phyloP scores from a whole-genome alignment of 1,140 invertebrate species.

The Proctacanthus coquilletti region DNA sequence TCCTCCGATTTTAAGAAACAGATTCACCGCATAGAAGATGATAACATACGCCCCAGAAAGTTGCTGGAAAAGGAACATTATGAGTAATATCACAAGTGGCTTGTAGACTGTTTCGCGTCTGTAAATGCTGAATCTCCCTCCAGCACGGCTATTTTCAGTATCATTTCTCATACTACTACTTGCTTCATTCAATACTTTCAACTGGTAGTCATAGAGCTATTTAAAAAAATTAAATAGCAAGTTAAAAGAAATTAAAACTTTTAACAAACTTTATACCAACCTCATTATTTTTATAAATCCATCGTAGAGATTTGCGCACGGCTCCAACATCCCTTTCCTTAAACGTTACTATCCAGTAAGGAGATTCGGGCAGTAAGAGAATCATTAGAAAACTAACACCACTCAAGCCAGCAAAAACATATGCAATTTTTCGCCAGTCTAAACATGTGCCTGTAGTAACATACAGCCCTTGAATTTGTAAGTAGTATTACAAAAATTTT shows the following conservation, averaged over 20 bases:
- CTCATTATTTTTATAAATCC: constrained; percentile 28
- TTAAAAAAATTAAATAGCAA: no score
- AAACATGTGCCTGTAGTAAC: constrained; percentile 31
- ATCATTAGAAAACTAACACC: constrained; percentile 23
- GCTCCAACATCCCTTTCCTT: constrained; percentile 20
- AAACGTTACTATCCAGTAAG: constrained; percentile 37
- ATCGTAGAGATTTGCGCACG: constrained; percentile 28
- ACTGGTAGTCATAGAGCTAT: no score
- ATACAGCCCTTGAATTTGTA: no score
- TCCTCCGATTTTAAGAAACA: constrained; percentile 35
- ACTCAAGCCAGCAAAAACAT: constrained; percentile 29
- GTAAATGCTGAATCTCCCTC: constrained; percentile 8
- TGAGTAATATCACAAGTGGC: constrained; percentile 33
- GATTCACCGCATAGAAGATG: constrained; percentile 49
- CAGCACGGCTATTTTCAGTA: no score
- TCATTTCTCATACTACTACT: no score
- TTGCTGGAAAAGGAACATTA: constrained; percentile 41
- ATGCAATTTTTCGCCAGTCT: constrained; percentile 32
- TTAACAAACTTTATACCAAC: no score
- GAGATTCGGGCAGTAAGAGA: constrained; percentile 38
- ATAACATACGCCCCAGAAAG: constrained; percentile 43
- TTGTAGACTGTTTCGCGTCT: constrained; percentile 30
- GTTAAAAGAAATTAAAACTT: no score
- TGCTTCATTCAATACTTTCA: no score
- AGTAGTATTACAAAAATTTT: no score